phyloP scores from a whole-genome alignment of 2,113 vertebrate species.

The Osmerus mordax region DNA sequence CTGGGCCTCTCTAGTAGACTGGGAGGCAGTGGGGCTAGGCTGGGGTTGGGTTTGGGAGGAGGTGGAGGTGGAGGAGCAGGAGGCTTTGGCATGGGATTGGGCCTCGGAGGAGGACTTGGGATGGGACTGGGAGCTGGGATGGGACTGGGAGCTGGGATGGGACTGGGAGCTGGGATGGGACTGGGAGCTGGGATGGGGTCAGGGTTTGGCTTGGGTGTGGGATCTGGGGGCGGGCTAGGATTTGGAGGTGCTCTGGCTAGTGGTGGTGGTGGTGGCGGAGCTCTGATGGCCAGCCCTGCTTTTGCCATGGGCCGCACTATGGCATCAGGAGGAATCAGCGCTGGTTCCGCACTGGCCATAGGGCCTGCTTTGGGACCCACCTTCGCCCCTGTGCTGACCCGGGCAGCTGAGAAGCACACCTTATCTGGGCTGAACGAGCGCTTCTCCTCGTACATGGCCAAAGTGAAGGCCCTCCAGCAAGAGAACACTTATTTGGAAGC shows the following conservation, averaged over 20 bases:
- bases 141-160: not conserved
- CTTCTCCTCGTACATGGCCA: constrained; percentile 57
- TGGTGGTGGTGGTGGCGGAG: constrained; percentile 21
- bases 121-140: constrained; percentile 2
- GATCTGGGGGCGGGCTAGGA: no score
- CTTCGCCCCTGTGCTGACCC: constrained; percentile 44
- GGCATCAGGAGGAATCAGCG: constrained; percentile 46
- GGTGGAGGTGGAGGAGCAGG: constrained; percentile 9
- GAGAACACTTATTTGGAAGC: constrained; percentile 60
- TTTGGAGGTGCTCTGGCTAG: not conserved
- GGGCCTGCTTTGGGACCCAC: not conserved
- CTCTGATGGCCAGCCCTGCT: constrained; percentile 44
- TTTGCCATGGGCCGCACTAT: constrained; percentile 40
- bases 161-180: not conserved
- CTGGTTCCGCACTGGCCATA: constrained; percentile 36
- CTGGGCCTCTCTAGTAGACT: constrained; percentile 7
- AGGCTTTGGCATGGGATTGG: constrained; percentile 3
- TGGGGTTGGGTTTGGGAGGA: not conserved
- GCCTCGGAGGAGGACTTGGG: constrained; percentile 10
- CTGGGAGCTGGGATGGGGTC: not conserved
- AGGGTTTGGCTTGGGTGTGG: not conserved
- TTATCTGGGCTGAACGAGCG: constrained; percentile 59
- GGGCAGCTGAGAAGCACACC: constrained; percentile 56
- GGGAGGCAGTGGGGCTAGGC: constrained; percentile 1
- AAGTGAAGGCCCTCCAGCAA: constrained; percentile 53